Evolutionary conservation across 1,140 invertebrate genomes (phyloP).

Genomic region (Cylas formicarius): DNA sequence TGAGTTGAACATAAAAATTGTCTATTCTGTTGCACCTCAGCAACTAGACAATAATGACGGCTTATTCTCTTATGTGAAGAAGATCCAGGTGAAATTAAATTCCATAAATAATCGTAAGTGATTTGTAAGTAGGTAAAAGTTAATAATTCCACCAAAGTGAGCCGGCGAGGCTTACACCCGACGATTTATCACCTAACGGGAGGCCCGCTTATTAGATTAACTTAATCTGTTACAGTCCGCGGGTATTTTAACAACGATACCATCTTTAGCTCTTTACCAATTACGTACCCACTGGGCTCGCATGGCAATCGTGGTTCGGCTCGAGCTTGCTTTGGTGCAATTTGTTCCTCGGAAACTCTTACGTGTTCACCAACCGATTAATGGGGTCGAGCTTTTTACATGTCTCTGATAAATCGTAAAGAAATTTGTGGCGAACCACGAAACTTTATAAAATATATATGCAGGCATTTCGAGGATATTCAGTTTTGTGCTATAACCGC

Average conservation of each 20-base stretch:
- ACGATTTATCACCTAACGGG: conserved; percentile 33
- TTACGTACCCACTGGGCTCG: conserved; percentile 35
- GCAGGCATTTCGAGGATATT: too few relatives aligned
- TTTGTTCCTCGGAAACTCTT: too few relatives aligned
- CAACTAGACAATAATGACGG: too few relatives aligned
- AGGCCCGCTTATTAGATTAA: conserved; percentile 37
- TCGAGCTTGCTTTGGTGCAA: not conserved
- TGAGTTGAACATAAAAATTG: too few relatives aligned
- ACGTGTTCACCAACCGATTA: too few relatives aligned
- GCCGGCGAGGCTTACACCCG: conserved; percentile 21
- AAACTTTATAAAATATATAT: too few relatives aligned
- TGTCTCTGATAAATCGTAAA: too few relatives aligned
- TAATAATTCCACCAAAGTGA: conserved; percentile 25
- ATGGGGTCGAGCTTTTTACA: too few relatives aligned
- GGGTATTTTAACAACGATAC: conserved; percentile 26
- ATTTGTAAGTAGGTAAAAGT: conserved; percentile 22
- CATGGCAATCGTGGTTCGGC: conserved; percentile 14
- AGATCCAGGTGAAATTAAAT: conserved; percentile 2
- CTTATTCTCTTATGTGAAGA: too few relatives aligned
- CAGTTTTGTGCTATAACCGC: too few relatives aligned
- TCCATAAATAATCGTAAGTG: conserved; percentile 15
- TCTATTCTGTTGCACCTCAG: too few relatives aligned
- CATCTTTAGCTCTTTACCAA: conserved; percentile 34
- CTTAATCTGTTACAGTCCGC: conserved; percentile 34
- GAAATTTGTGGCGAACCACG: too few relatives aligned